phyloP scores from a whole-genome alignment of 1,140 invertebrate species.

The Cherax destructor region DNA sequence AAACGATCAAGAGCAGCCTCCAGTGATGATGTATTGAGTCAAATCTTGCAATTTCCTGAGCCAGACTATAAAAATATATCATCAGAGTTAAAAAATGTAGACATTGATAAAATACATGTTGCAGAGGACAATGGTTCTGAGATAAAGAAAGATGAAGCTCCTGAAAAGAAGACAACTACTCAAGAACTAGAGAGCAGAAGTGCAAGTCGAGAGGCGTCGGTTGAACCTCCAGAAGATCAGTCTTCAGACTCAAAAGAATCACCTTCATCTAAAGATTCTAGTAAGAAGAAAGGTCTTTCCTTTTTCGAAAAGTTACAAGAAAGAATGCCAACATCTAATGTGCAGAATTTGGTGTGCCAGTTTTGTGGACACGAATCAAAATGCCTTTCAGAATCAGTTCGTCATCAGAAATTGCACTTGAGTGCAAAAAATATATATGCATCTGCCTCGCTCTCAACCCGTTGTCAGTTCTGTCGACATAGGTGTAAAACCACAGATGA shows the following conservation, averaged over 20 bases:
- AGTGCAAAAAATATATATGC: slow-evolving; percentile 74
- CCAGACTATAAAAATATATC: neutral
- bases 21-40: slow-evolving; percentile 41
- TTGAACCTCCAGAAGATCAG: slow-evolving; percentile 52
- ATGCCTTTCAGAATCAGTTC: slow-evolving; percentile 87
- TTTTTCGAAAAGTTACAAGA: slow-evolving; percentile 90
- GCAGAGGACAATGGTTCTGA: neutral
- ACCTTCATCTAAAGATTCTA: slow-evolving; percentile 51
- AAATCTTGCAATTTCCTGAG: slow-evolving; percentile 50
- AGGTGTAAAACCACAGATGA: slow-evolving; percentile 88
- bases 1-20: slow-evolving; percentile 5
- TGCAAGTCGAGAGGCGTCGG: slow-evolving; percentile 24
- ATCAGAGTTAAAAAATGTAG: neutral
- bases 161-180: neutral
- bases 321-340: slow-evolving; percentile 79
- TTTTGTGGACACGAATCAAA: slow-evolving; percentile 87
- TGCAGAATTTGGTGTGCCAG: slow-evolving; percentile 80
- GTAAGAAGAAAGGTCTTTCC: slow-evolving; percentile 82
- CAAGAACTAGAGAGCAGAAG: neutral
- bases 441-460: slow-evolving; percentile 77
- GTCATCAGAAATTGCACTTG: slow-evolving; percentile 84
- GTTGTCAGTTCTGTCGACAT: slow-evolving; percentile 89
- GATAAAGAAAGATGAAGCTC: neutral
- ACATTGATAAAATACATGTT: neutral
- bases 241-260: slow-evolving; percentile 55